Base-by-base conservation (phyloP, 1,140 invertebrate genomes). In the Tetragonula clypearis region DNA sequence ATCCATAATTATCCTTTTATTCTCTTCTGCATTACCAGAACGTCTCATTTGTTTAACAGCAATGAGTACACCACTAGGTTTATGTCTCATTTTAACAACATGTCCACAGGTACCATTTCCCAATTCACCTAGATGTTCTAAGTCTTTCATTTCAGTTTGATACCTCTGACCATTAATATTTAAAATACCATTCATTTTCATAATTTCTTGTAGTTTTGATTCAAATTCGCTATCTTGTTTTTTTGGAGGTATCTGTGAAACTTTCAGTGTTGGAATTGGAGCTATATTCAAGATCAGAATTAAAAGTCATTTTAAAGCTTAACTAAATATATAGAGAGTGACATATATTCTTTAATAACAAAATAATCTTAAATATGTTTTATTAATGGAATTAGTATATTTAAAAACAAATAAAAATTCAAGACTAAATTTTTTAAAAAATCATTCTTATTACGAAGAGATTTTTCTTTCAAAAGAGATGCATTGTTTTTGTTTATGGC, bases 21-120 rank as follows among this genome's bases (percentile, higher is more conserved):
- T 99, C 95, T 99, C 99, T 94, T 99, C 99, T 23, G 97, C 96
- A 93, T 99, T 99, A 21, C 99, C 98, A 17, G 98, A 99, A 66
- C 99, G 96, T 85, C 99, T 96, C 99, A 99, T 99, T 97, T 99
- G 98, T 97, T 99, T 99, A 1, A 99, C 99, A 86, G 99, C 99
- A 92, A 99, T 98, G 56, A 98, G 96, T 91, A 97, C 97, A 41
- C 96, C 96, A 87, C 98, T 98, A 17, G 97, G 97, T 93, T 97
- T 97, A 94, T 99, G 99, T 86, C 96, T 95, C 99, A 99, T 99
- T 95, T 99, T 99, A 4, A 99, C 98, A 15, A 99, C 99, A 95
- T 99, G 98, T n/a, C 99, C 99, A 94, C 98, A 99, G 14, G 98
- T 99, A 9, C 99, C 99, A 94, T 98, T 98, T 82, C 99, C 99